Base-by-base conservation (phyloP, 1,140 invertebrate species). In the Pseudomyrmex sp. region DNA sequence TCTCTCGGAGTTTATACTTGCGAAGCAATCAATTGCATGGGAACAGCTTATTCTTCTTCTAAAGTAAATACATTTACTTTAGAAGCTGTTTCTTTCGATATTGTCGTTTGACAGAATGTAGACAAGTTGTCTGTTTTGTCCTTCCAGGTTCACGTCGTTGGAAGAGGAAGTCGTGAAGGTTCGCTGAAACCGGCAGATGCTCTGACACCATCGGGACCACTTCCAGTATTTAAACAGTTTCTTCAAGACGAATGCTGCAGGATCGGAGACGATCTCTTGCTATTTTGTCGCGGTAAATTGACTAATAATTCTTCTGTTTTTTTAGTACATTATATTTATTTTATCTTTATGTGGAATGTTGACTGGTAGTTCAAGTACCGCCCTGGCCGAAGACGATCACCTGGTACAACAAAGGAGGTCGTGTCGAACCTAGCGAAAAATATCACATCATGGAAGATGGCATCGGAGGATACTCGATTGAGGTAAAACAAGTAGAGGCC, bases 1-100 rank as follows among this genome's bases (percentile, higher is more conserved):
- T 97, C 97, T 1, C 94, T 98, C 46, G 97, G 97, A 44, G 97
- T 96, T 1, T 98, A 98, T 91, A 97, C 97, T 0, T 98, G 97
- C 85, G 97, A 98, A 91, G 97, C 97, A 0, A 95, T 96, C n/a
- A 98, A 98, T 91, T 98, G 97, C 91, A 97, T 98, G 97, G 97
- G 97, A 46, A 96, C 95, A 69, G 95, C 96, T 0, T 96, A 96
- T 87, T 98, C 97, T 52, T 97, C 96, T n/a, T 98, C 97, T 9
- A 97, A 96, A 92, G 93, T 94, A 61, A 90, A 63, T 63, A 10
- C 48, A 8, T 12, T 69, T 18, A 15, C 18, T 63, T 62, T n/a
- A n/a, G n/a, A n/a, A n/a, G n/a, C 62, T 23, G 23, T 44, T 56
- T 72, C 63, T 56, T 35, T 2, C 1, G 12, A 66, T 8, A 52